Evolutionary conservation across 23 tunicate genomes (phyloP).

Genomic region (Halocynthia aurantium): DNA sequence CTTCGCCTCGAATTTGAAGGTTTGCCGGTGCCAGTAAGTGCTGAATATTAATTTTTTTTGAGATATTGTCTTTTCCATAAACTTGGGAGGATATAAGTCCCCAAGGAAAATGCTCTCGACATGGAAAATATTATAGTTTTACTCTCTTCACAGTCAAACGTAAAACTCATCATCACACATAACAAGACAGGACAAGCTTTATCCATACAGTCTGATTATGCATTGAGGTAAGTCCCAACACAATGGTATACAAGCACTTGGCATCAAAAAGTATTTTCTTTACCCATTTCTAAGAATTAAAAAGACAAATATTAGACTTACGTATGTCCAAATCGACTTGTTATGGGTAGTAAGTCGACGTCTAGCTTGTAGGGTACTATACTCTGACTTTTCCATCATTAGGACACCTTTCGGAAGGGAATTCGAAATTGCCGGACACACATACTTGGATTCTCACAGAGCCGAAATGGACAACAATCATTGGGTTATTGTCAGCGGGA

Average conservation of each 20-base stretch:
- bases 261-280: too few relatives aligned
- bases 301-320: not conserved
- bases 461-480: constrained; percentile 87
- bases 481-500: constrained; percentile 92
- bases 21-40: constrained; percentile 83
- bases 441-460: constrained; percentile 69
- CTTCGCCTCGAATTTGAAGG: constrained; percentile 81
- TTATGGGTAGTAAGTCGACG: too few relatives aligned
- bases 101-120: too few relatives aligned
- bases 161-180: constrained; percentile 77
- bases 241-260: too few relatives aligned
- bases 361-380: too few relatives aligned
- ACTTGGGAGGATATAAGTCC: too few relatives aligned
- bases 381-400: not conserved
- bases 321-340: too few relatives aligned
- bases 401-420: constrained; percentile 91
- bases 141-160: constrained; percentile 28
- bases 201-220: constrained; percentile 46
- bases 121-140: too few relatives aligned
- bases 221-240: constrained; percentile 46
- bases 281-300: not conserved
- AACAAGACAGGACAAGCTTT: constrained; percentile 82
- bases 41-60: not conserved
- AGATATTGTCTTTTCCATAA: not conserved
- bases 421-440: constrained; percentile 76